Conservation (phyloP, 2,113 vertebrate genomes). For the Nannospalax galili region DNA sequence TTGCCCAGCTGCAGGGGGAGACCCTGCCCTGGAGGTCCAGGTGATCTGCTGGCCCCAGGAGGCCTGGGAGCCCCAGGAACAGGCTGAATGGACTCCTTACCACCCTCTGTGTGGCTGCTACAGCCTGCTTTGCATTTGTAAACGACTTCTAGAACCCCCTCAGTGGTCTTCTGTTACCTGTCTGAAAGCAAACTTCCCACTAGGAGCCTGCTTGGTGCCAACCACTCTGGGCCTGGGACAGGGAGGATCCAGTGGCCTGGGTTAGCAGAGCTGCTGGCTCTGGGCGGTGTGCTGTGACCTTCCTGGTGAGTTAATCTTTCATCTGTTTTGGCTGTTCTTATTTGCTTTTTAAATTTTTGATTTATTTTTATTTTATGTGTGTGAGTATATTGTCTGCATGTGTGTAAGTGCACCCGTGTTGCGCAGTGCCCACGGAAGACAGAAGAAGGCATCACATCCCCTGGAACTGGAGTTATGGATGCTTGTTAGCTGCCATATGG, state of each 20-base stretch:
- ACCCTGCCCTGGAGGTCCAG: too few species aligned
- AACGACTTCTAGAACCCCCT: background rate
- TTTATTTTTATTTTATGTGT: too few species aligned
- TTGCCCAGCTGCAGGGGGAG: too few species aligned
- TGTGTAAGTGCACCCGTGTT: too few species aligned
- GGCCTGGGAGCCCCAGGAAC: background rate
- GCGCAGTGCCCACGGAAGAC: too few species aligned
- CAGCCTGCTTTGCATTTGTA: background rate
- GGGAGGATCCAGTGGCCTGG: too few species aligned
- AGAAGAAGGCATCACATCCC: too few species aligned
- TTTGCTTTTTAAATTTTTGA: too few species aligned
- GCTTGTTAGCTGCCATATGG: too few species aligned
- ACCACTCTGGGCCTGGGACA: background rate
- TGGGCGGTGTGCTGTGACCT: background rate
- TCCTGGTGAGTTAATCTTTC: background rate
- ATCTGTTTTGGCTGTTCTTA: background rate
- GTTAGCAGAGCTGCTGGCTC: background rate
- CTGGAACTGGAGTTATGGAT: too few species aligned
- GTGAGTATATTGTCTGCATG: too few species aligned
- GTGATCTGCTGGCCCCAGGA: background rate
- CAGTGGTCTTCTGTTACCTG: background rate
- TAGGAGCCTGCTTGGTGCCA: background rate
- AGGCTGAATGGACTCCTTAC: background rate
- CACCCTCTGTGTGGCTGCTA: background rate
- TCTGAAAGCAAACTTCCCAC: constrained; percentile 36